Percentiles rank a stretch among this genome's conserved stretches.
These are phyloP conservation scores for Haplotaxodon microlepis DNA, from an alignment of 2,113 vertebrate species.

Conservation along the genomic window DNA sequence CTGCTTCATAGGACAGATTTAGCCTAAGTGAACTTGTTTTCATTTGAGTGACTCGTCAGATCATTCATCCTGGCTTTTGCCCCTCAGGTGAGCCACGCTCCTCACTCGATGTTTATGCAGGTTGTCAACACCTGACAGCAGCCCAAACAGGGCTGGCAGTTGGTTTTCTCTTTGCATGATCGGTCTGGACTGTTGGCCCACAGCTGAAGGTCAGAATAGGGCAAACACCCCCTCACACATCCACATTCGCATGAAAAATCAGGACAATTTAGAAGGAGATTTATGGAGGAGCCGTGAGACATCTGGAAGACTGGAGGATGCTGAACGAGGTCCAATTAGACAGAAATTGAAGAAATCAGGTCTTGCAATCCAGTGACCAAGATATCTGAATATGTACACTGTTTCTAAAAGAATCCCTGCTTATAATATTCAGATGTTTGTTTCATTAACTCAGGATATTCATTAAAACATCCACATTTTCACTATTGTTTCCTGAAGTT, in stretches of 20 bases:
- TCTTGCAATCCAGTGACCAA: neutral
- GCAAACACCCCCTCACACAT: neutral
- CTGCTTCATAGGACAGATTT: neutral
- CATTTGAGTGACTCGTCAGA: slow-evolving; percentile 17
- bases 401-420: neutral
- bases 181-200: slow-evolving; percentile 23
- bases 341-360: neutral
- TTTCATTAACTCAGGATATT: neutral
- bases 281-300: slow-evolving; percentile 15
- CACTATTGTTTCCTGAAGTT: neutral
- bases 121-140: slow-evolving; percentile 54
- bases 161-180: slow-evolving; percentile 12
- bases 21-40: neutral
- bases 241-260: neutral
- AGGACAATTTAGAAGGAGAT: slow-evolving; percentile 15
- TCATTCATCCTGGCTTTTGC: slow-evolving; percentile 10
- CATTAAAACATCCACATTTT: neutral
- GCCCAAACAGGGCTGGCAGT: slow-evolving; percentile 20
- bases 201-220: slow-evolving; percentile 53
- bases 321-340: neutral
- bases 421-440: neutral
- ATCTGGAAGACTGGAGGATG: slow-evolving; percentile 12
- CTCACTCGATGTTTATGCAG: slow-evolving; percentile 47
- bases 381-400: neutral
- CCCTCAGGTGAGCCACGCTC: slow-evolving; percentile 28